phyloP scores from a whole-genome alignment of 2,797 vertebrate species.

The Peromyscus eremicus region DNA sequence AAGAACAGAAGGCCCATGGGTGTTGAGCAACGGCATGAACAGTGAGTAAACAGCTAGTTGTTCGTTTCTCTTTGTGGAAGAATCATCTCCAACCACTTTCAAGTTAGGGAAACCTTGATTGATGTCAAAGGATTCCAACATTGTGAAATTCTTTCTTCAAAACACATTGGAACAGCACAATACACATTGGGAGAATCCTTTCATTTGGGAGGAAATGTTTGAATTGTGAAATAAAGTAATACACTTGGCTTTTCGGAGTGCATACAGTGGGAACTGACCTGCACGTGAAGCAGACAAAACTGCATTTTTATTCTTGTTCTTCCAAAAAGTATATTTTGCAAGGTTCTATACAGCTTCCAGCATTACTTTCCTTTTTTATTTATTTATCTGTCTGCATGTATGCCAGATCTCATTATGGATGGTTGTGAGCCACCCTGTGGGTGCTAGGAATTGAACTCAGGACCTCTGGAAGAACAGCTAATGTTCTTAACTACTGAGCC shows the following conservation, averaged over 20 bases:
- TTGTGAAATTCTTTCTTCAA: constrained; percentile 26
- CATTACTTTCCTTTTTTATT: not conserved
- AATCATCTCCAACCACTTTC: not conserved
- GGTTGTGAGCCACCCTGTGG: too few relatives aligned
- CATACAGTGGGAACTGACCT: not conserved
- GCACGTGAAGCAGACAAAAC: not conserved
- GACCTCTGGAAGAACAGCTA: too few relatives aligned
- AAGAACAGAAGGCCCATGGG: not conserved
- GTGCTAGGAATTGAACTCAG: too few relatives aligned
- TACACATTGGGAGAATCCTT: not conserved
- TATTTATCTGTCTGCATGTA: too few relatives aligned
- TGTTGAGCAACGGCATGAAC: not conserved
- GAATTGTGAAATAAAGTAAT: constrained; percentile 40
- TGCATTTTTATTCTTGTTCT: constrained; percentile 28
- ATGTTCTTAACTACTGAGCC: too few relatives aligned
- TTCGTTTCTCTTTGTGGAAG: not conserved
- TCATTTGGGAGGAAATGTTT: constrained; percentile 33
- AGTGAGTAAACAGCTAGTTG: not conserved
- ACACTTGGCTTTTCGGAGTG: not conserved
- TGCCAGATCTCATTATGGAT: too few relatives aligned
- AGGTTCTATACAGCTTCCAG: constrained; percentile 47
- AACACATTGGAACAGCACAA: not conserved
- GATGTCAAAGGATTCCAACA: not conserved
- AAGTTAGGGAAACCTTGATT: constrained; percentile 32
- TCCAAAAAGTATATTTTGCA: constrained; percentile 11